Percentiles rank a stretch among this genome's conserved stretches.
Evolutionary conservation across 2,113 vertebrate species (phyloP).

Genomic region (Calyptommatus sinebrachiatus): DNA sequence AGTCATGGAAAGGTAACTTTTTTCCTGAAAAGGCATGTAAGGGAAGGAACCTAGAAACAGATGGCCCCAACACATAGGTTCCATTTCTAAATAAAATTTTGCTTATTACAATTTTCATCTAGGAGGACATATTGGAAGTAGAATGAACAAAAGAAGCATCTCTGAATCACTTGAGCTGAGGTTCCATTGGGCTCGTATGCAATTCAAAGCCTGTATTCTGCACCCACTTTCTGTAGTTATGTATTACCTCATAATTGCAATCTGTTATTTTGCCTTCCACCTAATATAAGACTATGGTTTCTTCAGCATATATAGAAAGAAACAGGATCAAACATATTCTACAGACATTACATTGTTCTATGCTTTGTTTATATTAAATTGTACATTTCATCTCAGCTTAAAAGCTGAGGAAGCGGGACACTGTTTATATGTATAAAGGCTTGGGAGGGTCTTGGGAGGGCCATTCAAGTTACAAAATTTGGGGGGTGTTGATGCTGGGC

Average conservation of each 20-base stretch:
- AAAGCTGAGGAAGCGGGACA: background rate
- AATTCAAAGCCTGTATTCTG: background rate
- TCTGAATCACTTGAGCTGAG: background rate
- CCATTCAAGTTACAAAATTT: too few species aligned
- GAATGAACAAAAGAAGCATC: background rate
- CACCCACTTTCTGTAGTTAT: background rate
- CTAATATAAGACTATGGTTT: background rate
- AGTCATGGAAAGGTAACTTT: background rate
- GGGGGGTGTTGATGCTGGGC: too few species aligned
- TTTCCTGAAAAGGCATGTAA: background rate
- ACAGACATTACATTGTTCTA: background rate
- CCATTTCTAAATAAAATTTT: background rate
- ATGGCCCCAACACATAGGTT: background rate
- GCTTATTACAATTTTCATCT: constrained; percentile 1
- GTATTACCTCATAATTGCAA: background rate
- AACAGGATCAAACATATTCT: background rate
- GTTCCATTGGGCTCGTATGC: background rate
- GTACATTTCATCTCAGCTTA: background rate
- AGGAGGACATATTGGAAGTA: background rate
- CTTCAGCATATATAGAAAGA: background rate
- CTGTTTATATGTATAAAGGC: too few species aligned
- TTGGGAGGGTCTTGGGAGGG: too few species aligned
- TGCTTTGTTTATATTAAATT: background rate
- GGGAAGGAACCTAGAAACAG: background rate
- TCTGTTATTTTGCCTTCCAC: background rate